A percentile compares a stretch with the other conserved stretches of the same genome.
These are phyloP conservation scores for Pyrrhosoma nymphula DNA, from an alignment of 2,888 invertebrate species.

Conservation along the genomic window DNA sequence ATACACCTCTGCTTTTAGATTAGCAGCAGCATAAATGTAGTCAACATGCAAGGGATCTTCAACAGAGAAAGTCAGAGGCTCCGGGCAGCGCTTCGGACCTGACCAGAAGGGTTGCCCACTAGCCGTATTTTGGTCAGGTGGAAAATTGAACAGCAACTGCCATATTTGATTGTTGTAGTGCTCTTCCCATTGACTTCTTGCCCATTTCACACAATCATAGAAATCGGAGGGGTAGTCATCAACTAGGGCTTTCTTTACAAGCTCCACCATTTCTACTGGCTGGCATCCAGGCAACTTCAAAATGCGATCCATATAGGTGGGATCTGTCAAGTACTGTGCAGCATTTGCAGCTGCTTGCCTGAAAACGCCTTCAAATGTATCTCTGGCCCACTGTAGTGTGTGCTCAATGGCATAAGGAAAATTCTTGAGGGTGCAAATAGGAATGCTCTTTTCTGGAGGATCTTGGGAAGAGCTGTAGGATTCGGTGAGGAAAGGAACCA, in stretches of 20 bases:
- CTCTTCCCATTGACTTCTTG: constrained; percentile 83
- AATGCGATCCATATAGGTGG: constrained; percentile 91
- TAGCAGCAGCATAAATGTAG: constrained; percentile 94
- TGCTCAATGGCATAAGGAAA: constrained; percentile 99
- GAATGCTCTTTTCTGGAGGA: constrained; percentile 99
- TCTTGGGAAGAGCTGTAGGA: constrained; percentile 99
- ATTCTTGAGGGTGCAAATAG: constrained; percentile 98
- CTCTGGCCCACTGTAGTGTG: constrained; percentile 95
- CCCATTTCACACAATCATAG: constrained; percentile 94
- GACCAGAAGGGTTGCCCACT: constrained; percentile 98
- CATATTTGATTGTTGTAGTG: constrained; percentile 97
- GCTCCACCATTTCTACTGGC: constrained; percentile 80
- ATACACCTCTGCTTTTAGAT: constrained; percentile 92
- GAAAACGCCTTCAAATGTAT: constrained; percentile 96
- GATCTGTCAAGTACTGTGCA: constrained; percentile 89
- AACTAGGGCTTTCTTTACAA: constrained; percentile 84
- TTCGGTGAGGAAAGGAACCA: constrained; percentile 97
- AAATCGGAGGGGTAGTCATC: constrained; percentile 91
- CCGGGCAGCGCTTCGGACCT: constrained; percentile 97
- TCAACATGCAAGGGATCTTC: constrained; percentile 90
- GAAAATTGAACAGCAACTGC: constrained; percentile 98
- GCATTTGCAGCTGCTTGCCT: constrained; percentile 94
- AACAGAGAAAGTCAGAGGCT: constrained; percentile 86
- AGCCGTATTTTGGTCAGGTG: constrained; percentile 92
- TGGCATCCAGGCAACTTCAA: constrained; percentile 93